Evolutionary conservation across 2,113 vertebrate genomes (phyloP), one percentile per base, ranked within the genome.

Genomic region (Pedionomus torquatus): DNA sequence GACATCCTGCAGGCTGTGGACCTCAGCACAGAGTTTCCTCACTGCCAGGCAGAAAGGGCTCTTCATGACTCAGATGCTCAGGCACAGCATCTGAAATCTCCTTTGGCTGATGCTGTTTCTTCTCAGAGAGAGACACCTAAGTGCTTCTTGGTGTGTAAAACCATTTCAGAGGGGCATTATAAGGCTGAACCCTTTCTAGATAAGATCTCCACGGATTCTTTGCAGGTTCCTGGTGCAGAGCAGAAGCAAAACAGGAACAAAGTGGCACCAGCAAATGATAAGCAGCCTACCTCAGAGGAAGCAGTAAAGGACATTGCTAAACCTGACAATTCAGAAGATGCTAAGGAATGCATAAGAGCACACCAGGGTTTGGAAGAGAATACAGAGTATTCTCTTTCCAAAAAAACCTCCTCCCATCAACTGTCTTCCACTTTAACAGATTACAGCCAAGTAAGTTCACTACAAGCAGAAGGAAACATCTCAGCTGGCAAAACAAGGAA

Each of bases 131-230:
- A 96, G 64, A 75, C 83, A 46, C 71, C 26, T 11, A 92, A 96
- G 63, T 94, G 89, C 87, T 95, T 92, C 70, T 89, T 91, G 82
- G 89, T 96, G 9, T 97, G 82, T 95, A 95, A 97, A 91, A 89
- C 95, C 5, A 28, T 95, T 96, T 96, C 96, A 87, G 86, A 96
- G 60, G 91, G 87, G 2, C 94, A 94, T 80, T 93, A 96, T 54
- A 95, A 93, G 51, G 93, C 96, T 69, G 96, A 91, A 8, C 66
- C 61, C 0, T 80, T 72, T 66, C 63, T 80, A 76, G 64, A 63
- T 65, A 86, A 24, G 16, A 43, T 23, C 55, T 64, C 30, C 69
- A 54, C 6, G 13, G 89, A 75, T 43, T 54, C 83, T 41, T 14
- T 82, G 41, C 85, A 85, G 48, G 31, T 54, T 11, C 48, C 71